Conservation (phyloP, 1,140 invertebrate species). For the Cydia amplana region DNA sequence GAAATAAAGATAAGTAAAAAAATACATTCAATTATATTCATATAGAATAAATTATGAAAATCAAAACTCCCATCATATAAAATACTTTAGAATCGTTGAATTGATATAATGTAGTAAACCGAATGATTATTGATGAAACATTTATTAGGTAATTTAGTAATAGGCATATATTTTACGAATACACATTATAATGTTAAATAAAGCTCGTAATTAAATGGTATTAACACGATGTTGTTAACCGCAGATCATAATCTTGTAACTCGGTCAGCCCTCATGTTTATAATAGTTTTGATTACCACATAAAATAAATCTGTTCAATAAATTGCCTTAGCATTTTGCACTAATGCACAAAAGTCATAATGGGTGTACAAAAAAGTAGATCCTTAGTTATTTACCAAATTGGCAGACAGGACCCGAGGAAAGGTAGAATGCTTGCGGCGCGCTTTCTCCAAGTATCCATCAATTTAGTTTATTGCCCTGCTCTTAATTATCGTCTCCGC, state of each 20-base stretch:
- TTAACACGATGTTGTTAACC: background rate
- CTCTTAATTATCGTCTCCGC: conserved; percentile 34
- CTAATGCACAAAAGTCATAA: conserved; percentile 6
- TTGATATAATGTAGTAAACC: background rate
- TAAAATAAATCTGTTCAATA: conserved; percentile 11
- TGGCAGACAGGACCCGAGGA: background rate
- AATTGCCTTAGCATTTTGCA: background rate
- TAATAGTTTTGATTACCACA: background rate
- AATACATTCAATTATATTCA: background rate
- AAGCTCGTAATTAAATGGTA: background rate
- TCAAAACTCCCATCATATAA: background rate
- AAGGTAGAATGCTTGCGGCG: conserved; percentile 27
- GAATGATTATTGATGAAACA: background rate
- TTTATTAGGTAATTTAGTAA: no score
- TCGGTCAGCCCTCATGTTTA: background rate
- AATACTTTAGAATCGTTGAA: conserved; percentile 8
- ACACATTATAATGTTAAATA: background rate
- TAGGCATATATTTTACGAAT: background rate
- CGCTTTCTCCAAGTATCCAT: conserved; percentile 25
- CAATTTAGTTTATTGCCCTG: conserved; percentile 29
- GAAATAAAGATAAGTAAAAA: background rate
- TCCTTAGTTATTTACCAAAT: conserved; percentile 16
- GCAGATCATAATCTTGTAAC: background rate
- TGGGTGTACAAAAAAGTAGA: conserved; percentile 2
- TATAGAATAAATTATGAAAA: background rate